phyloP scores from a whole-genome alignment of 2,888 invertebrate species.

The Sphecodes monilicornis region DNA sequence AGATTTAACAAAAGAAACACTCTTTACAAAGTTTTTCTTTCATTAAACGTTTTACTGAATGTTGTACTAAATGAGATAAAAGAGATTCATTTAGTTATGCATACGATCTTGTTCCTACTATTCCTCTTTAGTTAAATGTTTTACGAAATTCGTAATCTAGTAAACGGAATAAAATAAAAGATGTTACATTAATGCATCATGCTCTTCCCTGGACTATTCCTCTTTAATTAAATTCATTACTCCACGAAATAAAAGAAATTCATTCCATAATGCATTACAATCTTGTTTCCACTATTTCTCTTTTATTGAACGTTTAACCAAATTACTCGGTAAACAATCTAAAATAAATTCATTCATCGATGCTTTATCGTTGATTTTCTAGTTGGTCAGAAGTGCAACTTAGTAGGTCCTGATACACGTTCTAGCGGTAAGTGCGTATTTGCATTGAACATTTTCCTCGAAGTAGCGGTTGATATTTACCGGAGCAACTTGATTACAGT shows the following conservation, averaged over 20 bases:
- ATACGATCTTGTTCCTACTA: not conserved
- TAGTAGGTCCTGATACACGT: not conserved
- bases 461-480: constrained; percentile 5
- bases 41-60: not conserved
- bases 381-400: not conserved
- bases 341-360: not conserved
- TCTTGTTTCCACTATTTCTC: not conserved
- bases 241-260: not conserved
- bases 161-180: not conserved
- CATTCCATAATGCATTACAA: not conserved
- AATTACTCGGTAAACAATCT: not conserved
- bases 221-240: not conserved
- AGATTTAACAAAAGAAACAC: too few species aligned
- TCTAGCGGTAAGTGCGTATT: not conserved
- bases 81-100: not conserved
- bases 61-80: not conserved
- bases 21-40: not conserved
- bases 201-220: not conserved
- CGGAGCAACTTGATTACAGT: constrained; percentile 3
- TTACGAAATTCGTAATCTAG: not conserved
- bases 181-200: not conserved
- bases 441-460: not conserved
- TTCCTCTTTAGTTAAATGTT: not conserved
- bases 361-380: not conserved
- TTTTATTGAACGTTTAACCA: not conserved